Evolutionary conservation across 2,113 vertebrate genomes (phyloP), one percentile per base, ranked within the genome.

Genomic region (Fukomys damarensis): DNA sequence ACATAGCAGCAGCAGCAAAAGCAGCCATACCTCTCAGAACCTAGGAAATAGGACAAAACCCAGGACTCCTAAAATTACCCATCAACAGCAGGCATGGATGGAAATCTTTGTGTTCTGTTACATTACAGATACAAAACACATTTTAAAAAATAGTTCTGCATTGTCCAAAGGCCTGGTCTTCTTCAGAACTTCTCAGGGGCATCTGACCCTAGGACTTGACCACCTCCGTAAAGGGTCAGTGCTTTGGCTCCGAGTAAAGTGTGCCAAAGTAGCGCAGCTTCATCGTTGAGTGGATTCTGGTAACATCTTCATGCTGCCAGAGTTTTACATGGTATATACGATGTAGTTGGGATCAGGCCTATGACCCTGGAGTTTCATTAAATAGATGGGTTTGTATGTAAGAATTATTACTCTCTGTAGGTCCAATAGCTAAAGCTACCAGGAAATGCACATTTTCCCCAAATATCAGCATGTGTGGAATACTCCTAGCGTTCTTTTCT

Each of bases 281-380:
- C 26, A 43, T 30, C 30, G 32, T 11, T 2, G 17, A 61, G 46
- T 2, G 24, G 41, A 28, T 32, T 28, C 54, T 20, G 46, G 59
- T 35, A 2, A 52, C 19, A 5, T 77, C 63, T 46, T 1, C 0
- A 0, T 65, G 63, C 63, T 24, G 26, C 46, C 4, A 0, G 84
- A 38, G 61, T 28, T 30, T n/a, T 13, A 0, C 2, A 1, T 46
- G 32, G 46, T n/a, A 16, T 20, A 19, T 38, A 76, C 49, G 8
- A 26, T 26, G 54, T 41, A 0, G 1, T 41, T 49, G 76, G 74
- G 49, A 4, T 79, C 32, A 11, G 5, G 70, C 68, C 46, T 77
- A 43, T 66, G 46, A 70, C 3, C 20, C 49, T n/a, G 20, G 38
- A 52, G 35, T n/a, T 52, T 86, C 82, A 19, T 30, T 32, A 17